A percentile compares a stretch with the other conserved stretches of the same genome.
These are phyloP conservation scores for Falco punctatus DNA, from an alignment of 2,113 vertebrate species.

Conservation along the genomic window DNA sequence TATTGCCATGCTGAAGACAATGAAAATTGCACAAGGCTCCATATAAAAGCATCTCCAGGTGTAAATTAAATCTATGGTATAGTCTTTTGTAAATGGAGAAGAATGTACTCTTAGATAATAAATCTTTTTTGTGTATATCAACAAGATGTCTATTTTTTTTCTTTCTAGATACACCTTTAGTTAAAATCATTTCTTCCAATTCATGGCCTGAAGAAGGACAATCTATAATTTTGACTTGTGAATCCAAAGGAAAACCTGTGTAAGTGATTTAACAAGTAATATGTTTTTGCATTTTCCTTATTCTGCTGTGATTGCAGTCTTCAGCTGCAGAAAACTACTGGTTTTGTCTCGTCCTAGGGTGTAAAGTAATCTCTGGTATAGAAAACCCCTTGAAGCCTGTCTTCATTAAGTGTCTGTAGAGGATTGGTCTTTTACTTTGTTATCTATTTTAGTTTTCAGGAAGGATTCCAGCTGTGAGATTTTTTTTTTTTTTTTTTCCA, in stretches of 20 bases:
- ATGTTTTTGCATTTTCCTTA: constrained; percentile 52
- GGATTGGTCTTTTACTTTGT: constrained; percentile 64
- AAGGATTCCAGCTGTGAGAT: constrained; percentile 51
- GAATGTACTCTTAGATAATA: constrained; percentile 19
- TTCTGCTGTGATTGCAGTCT: constrained; percentile 60
- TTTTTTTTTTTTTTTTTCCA: background rate
- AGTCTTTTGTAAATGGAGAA: background rate
- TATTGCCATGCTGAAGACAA: constrained; percentile 22
- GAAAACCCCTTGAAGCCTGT: constrained; percentile 61
- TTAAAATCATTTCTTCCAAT: constrained; percentile 89
- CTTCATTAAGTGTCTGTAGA: constrained; percentile 66
- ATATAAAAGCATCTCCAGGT: constrained; percentile 21
- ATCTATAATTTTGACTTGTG: constrained; percentile 94
- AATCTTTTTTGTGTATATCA: constrained; percentile 41
- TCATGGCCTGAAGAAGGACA: constrained; percentile 95
- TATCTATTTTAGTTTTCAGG: constrained; percentile 59
- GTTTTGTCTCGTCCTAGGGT: constrained; percentile 50
- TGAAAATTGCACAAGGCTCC: background rate
- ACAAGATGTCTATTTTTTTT: constrained; percentile 60
- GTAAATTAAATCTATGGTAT: background rate
- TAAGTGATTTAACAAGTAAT: constrained; percentile 83
- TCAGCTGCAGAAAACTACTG: constrained; percentile 51
- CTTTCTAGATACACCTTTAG: constrained; percentile 90
- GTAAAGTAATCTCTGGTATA: constrained; percentile 48
- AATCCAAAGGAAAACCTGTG: constrained; percentile 96